A percentile compares a stretch with the other conserved stretches of the same genome.
phyloP scores from a whole-genome alignment of 2,797 vertebrate genomes.

The Poeciliopsis gracilis region DNA sequence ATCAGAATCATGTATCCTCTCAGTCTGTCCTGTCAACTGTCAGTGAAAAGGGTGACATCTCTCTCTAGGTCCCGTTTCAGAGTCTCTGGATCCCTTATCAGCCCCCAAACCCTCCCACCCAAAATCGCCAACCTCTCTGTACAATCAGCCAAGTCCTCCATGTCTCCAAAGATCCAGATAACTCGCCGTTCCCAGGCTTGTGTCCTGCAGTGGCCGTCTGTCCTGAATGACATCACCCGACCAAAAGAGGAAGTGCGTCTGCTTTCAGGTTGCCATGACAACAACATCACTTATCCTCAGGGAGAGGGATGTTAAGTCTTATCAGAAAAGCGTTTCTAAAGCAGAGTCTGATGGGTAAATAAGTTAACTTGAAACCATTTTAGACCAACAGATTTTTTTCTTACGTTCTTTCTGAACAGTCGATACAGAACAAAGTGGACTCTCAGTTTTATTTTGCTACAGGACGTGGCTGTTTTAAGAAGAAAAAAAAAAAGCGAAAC shows the following conservation, averaged over 20 bases:
- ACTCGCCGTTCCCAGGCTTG: slow-evolving; percentile 61
- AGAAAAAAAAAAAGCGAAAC: neutral
- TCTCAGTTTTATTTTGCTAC: neutral
- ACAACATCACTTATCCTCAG: slow-evolving; percentile 67
- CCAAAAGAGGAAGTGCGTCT: slow-evolving; percentile 40
- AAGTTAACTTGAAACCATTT: slow-evolving; percentile 73
- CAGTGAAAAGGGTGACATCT: neutral
- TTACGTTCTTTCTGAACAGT: neutral
- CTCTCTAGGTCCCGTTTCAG: neutral
- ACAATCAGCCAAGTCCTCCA: slow-evolving; percentile 70
- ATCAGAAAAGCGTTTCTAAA: slow-evolving; percentile 76
- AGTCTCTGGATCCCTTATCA: slow-evolving; percentile 44
- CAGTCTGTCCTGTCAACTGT: slow-evolving; percentile 20
- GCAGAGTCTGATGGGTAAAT: slow-evolving; percentile 75
- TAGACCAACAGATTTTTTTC: slow-evolving; percentile 14
- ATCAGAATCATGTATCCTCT: neutral
- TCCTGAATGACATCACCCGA: slow-evolving; percentile 63
- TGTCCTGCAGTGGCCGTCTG: slow-evolving; percentile 43
- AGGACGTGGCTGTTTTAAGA: neutral
- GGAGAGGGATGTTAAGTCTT: slow-evolving; percentile 57
- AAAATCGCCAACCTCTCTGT: neutral
- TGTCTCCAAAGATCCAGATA: slow-evolving; percentile 81
- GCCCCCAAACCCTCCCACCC: slow-evolving; percentile 49
- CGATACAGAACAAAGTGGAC: no score
- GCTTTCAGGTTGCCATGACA: slow-evolving; percentile 55